Conservation (phyloP, 1,140 invertebrate genomes). For the Heterodera schachtii region DNA sequence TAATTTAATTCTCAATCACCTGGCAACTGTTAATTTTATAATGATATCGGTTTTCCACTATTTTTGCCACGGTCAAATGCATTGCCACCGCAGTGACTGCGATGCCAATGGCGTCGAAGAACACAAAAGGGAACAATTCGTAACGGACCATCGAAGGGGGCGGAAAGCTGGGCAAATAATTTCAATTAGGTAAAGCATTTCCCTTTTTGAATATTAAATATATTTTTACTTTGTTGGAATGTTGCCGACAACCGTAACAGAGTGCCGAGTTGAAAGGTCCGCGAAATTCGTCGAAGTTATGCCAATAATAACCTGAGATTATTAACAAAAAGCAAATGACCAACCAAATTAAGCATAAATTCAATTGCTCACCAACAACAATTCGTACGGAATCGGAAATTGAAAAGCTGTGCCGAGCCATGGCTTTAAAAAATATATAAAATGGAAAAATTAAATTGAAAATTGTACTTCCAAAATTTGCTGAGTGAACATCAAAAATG, state of each 20-base stretch:
- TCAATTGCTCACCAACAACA: conserved; percentile 49
- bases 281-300: conserved; percentile 65
- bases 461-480: conserved; percentile 40
- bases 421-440: conserved; percentile 31
- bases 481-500: conserved; percentile 56
- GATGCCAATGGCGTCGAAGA: conserved; percentile 55
- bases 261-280: conserved; percentile 55
- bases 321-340: conserved; percentile 22
- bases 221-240: conserved; percentile 59
- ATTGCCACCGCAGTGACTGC: conserved; percentile 60
- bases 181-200: neutral
- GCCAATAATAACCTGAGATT: conserved; percentile 57
- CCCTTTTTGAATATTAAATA: neutral
- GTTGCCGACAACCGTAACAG: conserved; percentile 57
- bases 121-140: conserved; percentile 57
- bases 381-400: conserved; percentile 62
- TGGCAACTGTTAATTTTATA: conserved; percentile 63
- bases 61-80: conserved; percentile 62
- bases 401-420: conserved; percentile 56
- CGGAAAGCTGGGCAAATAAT: conserved; percentile 51
- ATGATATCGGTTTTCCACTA: conserved; percentile 63
- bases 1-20: conserved; percentile 20
- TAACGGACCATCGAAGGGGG: conserved; percentile 58
- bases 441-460: neutral
- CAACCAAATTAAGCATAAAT: conserved; percentile 13